A percentile compares a stretch with the other conserved stretches of the same genome.
Evolutionary conservation across 2,797 vertebrate species (phyloP).

Genomic region (Moxostoma hubbsi): DNA sequence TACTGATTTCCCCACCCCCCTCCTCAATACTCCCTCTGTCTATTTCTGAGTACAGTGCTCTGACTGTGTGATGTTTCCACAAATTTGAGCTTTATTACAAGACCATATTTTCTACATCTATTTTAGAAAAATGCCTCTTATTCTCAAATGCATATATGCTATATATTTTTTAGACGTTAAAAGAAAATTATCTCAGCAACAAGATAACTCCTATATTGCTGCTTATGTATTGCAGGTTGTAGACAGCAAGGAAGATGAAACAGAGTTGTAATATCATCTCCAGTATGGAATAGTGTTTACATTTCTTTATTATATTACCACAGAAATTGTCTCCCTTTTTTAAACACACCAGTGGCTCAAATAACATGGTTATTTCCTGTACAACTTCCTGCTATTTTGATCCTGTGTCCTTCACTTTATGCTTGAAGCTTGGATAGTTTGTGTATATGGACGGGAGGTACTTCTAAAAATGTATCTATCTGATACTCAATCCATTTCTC

Average conservation of each 20-base stretch:
- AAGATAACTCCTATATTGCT: no score
- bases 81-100: no score
- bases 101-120: no score
- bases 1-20: background rate
- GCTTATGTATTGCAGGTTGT: no score
- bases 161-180: no score
- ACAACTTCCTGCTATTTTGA: slow-evolving; percentile 19
- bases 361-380: background rate
- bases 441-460: slow-evolving; percentile 8
- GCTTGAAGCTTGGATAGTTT: background rate
- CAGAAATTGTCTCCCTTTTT: background rate
- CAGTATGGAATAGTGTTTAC: background rate
- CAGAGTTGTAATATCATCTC: no score
- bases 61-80: no score
- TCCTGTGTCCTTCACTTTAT: slow-evolving; percentile 11
- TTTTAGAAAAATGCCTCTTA: no score
- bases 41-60: background rate
- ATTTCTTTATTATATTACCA: slow-evolving; percentile 1
- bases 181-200: no score
- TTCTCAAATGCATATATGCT: no score
- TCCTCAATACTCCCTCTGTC: slow-evolving; percentile 2
- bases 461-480: slow-evolving; percentile 22
- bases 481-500: slow-evolving; percentile 46
- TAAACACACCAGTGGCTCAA: slow-evolving; percentile 12
- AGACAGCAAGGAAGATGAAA: no score